Percentiles rank a stretch among this genome's conserved stretches.
Evolutionary conservation across 1,140 invertebrate genomes (phyloP).

Genomic region (Apis laboriosa): DNA sequence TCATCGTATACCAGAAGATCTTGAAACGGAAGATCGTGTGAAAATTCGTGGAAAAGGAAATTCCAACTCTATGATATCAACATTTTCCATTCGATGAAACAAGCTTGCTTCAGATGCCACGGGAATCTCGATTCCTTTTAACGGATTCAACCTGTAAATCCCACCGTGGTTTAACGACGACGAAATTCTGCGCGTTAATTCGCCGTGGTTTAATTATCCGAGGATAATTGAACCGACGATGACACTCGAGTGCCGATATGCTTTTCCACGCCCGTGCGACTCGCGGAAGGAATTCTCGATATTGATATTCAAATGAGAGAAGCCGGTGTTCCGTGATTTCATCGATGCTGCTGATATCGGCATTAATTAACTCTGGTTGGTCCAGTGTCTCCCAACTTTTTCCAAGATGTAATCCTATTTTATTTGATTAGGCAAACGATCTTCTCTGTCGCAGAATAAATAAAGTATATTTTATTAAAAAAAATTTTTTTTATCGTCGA

Average conservation of each 20-base stretch:
- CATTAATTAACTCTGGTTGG: slow-evolving; percentile 21
- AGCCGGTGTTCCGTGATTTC: slow-evolving; percentile 1
- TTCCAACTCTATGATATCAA: background rate
- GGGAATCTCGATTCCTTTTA: background rate
- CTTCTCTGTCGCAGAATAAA: no score
- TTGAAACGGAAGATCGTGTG: background rate
- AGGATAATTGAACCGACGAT: slow-evolving; percentile 66
- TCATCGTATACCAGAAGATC: background rate
- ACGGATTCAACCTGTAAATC: slow-evolving; percentile 40
- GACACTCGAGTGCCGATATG: background rate
- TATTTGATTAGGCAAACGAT: no score
- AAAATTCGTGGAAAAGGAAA: slow-evolving; percentile 25
- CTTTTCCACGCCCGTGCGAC: slow-evolving; percentile 2
- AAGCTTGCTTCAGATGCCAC: no score
- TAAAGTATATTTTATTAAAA: no score
- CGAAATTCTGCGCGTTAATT: slow-evolving; percentile 57
- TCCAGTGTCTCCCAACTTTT: no score
- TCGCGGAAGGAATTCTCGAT: slow-evolving; percentile 21
- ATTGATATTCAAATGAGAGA: slow-evolving; percentile 42
- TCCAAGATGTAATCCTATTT: no score
- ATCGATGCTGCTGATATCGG: slow-evolving; percentile 18
- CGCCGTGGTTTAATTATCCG: slow-evolving; percentile 66
- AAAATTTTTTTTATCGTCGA: no score
- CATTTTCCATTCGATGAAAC: background rate
- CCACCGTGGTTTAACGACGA: slow-evolving; percentile 57